Evolutionary conservation across 2,113 vertebrate genomes (phyloP).

Genomic region (Abramis brama): DNA sequence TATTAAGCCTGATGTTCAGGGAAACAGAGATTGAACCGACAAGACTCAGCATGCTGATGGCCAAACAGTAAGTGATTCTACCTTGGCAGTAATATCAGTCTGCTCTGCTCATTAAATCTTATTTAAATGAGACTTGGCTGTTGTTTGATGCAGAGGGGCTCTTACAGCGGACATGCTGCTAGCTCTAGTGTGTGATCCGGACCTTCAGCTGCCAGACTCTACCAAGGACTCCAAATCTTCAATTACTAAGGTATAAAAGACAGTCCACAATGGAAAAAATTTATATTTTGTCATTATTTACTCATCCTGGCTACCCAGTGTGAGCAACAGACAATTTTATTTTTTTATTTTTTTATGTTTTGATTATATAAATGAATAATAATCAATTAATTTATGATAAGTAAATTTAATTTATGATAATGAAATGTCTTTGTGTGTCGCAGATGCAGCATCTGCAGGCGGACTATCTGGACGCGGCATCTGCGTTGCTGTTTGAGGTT

Average conservation of each 20-base stretch:
- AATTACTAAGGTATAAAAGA: conserved; percentile 58
- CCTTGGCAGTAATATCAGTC: not conserved
- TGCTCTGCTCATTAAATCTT: not conserved
- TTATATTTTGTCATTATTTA: not conserved
- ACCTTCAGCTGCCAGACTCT: conserved; percentile 32
- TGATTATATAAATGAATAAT: too few species aligned
- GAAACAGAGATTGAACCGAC: conserved; percentile 78
- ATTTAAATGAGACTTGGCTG: not conserved
- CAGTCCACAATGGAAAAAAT: not conserved
- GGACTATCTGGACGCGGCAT: conserved; percentile 72
- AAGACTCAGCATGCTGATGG: conserved; percentile 69
- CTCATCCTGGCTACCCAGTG: not conserved
- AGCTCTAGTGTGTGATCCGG: conserved; percentile 69
- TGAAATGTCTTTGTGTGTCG: conserved; percentile 20
- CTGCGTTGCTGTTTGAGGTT: conserved; percentile 74
- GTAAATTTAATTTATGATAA: not conserved
- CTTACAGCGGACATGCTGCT: conserved; percentile 69
- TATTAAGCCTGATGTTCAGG: conserved; percentile 80
- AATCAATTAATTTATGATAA: not conserved
- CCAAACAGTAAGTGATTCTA: conserved; percentile 70
- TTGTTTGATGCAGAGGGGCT: conserved; percentile 62
- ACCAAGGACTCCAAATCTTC: not conserved
- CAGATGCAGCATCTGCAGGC: conserved; percentile 64
- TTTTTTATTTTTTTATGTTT: too few species aligned
- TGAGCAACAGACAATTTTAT: not conserved